Base-by-base conservation (phyloP, 2,797 vertebrate species). In the Dallia pectoralis region DNA sequence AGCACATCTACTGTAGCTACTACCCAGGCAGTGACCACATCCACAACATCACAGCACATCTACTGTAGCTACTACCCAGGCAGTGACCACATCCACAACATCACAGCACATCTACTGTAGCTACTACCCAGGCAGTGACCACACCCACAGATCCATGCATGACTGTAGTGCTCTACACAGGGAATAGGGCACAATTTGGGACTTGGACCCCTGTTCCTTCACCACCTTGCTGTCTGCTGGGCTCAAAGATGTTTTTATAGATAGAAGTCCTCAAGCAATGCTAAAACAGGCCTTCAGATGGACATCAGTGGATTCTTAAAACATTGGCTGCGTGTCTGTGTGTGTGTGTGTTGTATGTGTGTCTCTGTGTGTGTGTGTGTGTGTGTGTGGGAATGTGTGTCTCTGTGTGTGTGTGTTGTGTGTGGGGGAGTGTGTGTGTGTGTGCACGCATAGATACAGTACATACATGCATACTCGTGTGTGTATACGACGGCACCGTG, bases 51-150 rank as follows among this genome's bases (percentile, higher is more conserved):
- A 22, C 75, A 22, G 53, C n/a, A 12, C 8, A 53, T n/a, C 51
- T 53, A 36, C 40, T 44, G 40, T 44, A 56, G 53, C n/a, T 56
- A n/a, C n/a, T n/a, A 78, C 79, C 71, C 77, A 81, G 75, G 77
- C 72, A 66, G 77, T n/a, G 73, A 83, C 79, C 77, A 79, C 25
- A 65, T 70, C 81, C 53, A 56, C 53, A 81, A 82, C 82, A 73
- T 78, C 67, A 22, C 75, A 22, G 53, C n/a, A 12, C 8, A 53
- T n/a, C 51, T 53, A 36, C 40, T 44, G 40, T 44, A 56, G 53
- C n/a, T 56, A n/a, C n/a, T n/a, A 78, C 79, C 71, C 77, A 81
- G 75, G 77, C 72, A 66, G 77, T n/a, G 73, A 83, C 79, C 77
- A 79, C 25, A 65, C 56, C 78, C 80, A 49, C 68, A 76, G 62